A percentile compares a stretch with the other conserved stretches of the same genome.
Evolutionary conservation across 2,888 invertebrate genomes (phyloP).

Genomic region (Cantharis rufa): DNA sequence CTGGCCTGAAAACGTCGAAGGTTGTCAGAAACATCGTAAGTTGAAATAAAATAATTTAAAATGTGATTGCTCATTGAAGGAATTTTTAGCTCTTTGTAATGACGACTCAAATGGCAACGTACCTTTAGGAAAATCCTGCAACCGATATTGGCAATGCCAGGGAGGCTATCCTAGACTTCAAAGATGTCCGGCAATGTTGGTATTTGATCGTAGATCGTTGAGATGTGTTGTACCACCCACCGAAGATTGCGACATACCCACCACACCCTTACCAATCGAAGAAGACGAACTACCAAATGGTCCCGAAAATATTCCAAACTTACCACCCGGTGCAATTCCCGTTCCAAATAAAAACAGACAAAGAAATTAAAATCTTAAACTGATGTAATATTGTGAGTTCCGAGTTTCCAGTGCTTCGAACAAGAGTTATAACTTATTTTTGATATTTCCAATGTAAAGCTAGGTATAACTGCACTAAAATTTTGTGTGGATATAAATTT

Average conservation of each 20-base stretch:
- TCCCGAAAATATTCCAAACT: constrained; percentile 51
- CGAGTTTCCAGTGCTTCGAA: not conserved
- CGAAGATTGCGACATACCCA: constrained; percentile 85
- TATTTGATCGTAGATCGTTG: constrained; percentile 79
- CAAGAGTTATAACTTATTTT: not conserved
- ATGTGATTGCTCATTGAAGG: not conserved
- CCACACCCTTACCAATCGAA: constrained; percentile 70
- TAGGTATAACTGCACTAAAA: constrained; percentile 10
- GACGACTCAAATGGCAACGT: constrained; percentile 91
- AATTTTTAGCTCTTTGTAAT: constrained; percentile 78
- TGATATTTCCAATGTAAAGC: constrained; percentile 2
- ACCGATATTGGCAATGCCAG: constrained; percentile 93
- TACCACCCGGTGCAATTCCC: constrained; percentile 54
- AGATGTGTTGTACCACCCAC: constrained; percentile 89
- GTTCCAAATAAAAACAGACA: constrained; percentile 46
- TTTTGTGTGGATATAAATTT: not conserved
- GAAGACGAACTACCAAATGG: constrained; percentile 55
- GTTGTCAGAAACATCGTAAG: constrained; percentile 94
- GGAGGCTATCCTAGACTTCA: constrained; percentile 91
- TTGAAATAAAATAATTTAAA: constrained; percentile 42
- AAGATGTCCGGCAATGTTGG: constrained; percentile 87
- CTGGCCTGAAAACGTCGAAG: constrained; percentile 92
- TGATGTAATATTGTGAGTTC: constrained; percentile 5
- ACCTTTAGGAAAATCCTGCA: constrained; percentile 88
- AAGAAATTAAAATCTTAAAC: constrained; percentile 17